Evolutionary conservation across 2,888 invertebrate genomes (phyloP), one percentile per base, ranked within the genome.

Genomic region (Epistrophe grossulariae): DNA sequence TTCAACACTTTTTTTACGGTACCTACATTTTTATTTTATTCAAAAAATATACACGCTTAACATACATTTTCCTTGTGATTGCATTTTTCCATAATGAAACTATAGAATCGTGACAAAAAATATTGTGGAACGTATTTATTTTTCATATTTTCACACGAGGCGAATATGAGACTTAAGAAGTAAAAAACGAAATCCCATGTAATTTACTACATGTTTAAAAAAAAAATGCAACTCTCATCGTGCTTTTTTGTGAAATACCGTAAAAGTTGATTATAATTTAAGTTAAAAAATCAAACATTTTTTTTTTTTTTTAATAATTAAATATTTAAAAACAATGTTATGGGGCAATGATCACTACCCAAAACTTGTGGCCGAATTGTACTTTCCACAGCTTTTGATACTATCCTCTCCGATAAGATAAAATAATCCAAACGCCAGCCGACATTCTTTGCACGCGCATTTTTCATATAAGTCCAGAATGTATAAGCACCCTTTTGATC

Each of bases 391-490:
- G 99, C 93, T 45, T 96, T 94, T 1, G 96, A 94, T 89, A 95
- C 91, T 31, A 99, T 94, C 73, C 96, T 94, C 90, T 98, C 94
- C 0, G 99, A 99, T 10, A 98, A 93, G 71, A 99, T 94, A 92
- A 98, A 99, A 93, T 99, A 99, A 93, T 99, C 99, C 91, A 99
- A 93, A 90, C 99, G 95, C 99, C 99, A 99, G 92, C 99, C 99
- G 88, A 98, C 95, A 93, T 99, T 98, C 91, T 97, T 98, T 11
- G 95, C 94, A 71, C 99, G 94, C 9, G 97, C 95, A 92, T 98
- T 98, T 87, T 94, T 94, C 95, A 99, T 97, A 92, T 98, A 99
- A 0, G 98, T 96, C 99, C 99, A 99, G 93, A 97, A 99, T 0
- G 99, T 97, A 92, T 98, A 99, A 1, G 96, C 96, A 10, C 94